Evolutionary conservation across 2,797 vertebrate genomes (phyloP), one percentile per base, ranked within the genome.

Genomic region (Adrianichthys oophorus): DNA sequence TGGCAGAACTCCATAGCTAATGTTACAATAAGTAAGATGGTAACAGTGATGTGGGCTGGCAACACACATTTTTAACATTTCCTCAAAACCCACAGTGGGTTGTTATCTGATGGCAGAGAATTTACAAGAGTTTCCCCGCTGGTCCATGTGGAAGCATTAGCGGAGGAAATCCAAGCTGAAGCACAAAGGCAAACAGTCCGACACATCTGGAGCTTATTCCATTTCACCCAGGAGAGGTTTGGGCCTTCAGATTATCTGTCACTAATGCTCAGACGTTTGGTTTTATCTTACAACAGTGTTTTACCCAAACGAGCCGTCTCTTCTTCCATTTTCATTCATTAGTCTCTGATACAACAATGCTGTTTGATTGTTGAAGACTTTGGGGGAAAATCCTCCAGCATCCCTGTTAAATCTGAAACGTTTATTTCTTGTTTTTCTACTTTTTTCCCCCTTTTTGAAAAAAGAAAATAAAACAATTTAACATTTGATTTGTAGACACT

Each of bases 61-160:
- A 56, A 59, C 74, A 79, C 74, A 80, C 74, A 76, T 88, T 88
- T 88, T 84, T 83, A 66, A 86, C 82, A 85, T 88, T 88, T 88
- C 85, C 84, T 81, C 70, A 56, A 81, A 86, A 76, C 82, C 66
- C 72, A 60, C 50, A 68, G 74, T 1, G 1, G 53, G 72, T 81
- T 76, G 69, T 83, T 85, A 84, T 87, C 80, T 78, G 78, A 85
- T 78, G 81, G 68, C 23, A 56, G 66, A 67, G 79, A 70, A 76
- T 83, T 80, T 83, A 68, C 76, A 67, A 80, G 62, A 61, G 59
- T 64, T 75, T 83, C 80, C 70, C 76, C 51, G 23, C 67, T 32
- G 61, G 65, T 46, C 76, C 67, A 43, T 78, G 79, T 87, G 81
- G 80, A 86, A 80, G 65, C 66, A 45, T 74, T 82, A 60, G 77